phyloP scores from a whole-genome alignment of 2,797 vertebrate genomes.

The Trachurus trachurus region DNA sequence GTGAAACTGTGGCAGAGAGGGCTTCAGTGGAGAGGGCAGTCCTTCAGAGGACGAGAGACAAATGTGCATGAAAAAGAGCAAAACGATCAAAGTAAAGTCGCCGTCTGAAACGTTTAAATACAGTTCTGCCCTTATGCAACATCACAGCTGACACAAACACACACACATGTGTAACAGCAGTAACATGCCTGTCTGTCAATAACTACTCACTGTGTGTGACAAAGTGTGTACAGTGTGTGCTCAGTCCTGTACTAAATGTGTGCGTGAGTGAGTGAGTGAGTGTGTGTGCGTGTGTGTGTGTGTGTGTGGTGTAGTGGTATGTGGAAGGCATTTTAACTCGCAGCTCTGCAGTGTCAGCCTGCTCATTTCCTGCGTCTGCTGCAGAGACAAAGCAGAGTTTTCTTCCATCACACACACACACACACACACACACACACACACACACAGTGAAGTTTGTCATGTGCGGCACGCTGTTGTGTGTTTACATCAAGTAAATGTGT shows the following conservation, averaged over 20 bases:
- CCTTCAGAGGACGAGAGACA: not conserved
- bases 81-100: too few relatives aligned
- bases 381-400: constrained; percentile 34
- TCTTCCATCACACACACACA: constrained; percentile 4
- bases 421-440: constrained; percentile 17
- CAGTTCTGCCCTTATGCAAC: constrained; percentile 25
- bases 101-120: not conserved
- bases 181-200: constrained; percentile 33
- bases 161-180: not conserved
- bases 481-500: constrained; percentile 34
- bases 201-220: constrained; percentile 16
- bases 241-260: not conserved
- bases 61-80: not conserved
- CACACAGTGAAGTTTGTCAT: not conserved
- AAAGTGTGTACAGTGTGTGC: constrained; percentile 17
- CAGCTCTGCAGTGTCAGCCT: constrained; percentile 61
- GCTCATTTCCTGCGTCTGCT: constrained; percentile 70
- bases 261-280: not conserved
- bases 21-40: too few relatives aligned
- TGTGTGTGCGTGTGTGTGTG: not conserved
- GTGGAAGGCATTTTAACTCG: constrained; percentile 67
- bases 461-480: constrained; percentile 15
- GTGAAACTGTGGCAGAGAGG: too few relatives aligned
- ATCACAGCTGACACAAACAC: constrained; percentile 21
- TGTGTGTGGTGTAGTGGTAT: constrained; percentile 34